Base-by-base conservation (phyloP, 1,140 invertebrate genomes). In the Pseudachorutes palmiensis region DNA sequence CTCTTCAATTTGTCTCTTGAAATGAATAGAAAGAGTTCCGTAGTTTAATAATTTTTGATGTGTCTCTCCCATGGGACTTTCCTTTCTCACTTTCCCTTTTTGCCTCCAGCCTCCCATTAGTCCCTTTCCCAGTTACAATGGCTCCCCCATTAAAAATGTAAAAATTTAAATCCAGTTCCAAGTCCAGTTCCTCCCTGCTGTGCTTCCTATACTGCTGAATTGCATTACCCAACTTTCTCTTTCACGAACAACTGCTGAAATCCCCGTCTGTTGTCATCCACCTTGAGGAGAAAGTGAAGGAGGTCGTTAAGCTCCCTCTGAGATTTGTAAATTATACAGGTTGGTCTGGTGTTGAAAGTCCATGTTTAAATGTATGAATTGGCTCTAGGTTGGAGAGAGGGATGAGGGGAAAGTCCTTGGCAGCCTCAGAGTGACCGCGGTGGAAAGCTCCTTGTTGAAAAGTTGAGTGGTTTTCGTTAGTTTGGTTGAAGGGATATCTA, bases 361-460 rank as follows among this genome's bases (percentile, higher is more conserved):
- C 58, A 60, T 60, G 58, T 32, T 30, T 60, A 60, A 60, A 60
- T 60, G 58, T 31, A 60, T 60, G 58, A 60, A 60, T 30, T 28
- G 58, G 5, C 2, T 5, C n/a, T n/a, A n/a, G n/a, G n/a, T n/a
- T n/a, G n/a, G n/a, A n/a, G n/a, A n/a, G n/a, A n/a, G n/a, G n/a
- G n/a, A n/a, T n/a, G n/a, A n/a, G n/a, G n/a, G n/a, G n/a, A n/a
- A n/a, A n/a, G n/a, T n/a, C n/a, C n/a, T n/a, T n/a, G n/a, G n/a
- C n/a, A n/a, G n/a, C n/a, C n/a, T n/a, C 2, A 29, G 58, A 41
- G 61, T 28, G 59, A 30, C 14, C 14, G 59, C 9, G 28, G 9
- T 2, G 61, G 30, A 26, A 28, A 41, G 36, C 36, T 45, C 32
- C 22, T 5, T 41, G 12, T 62, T 5, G 24, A n/a, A 2, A 48